Base-by-base conservation (phyloP, 2,797 vertebrate species). In the Pampus argenteus region DNA sequence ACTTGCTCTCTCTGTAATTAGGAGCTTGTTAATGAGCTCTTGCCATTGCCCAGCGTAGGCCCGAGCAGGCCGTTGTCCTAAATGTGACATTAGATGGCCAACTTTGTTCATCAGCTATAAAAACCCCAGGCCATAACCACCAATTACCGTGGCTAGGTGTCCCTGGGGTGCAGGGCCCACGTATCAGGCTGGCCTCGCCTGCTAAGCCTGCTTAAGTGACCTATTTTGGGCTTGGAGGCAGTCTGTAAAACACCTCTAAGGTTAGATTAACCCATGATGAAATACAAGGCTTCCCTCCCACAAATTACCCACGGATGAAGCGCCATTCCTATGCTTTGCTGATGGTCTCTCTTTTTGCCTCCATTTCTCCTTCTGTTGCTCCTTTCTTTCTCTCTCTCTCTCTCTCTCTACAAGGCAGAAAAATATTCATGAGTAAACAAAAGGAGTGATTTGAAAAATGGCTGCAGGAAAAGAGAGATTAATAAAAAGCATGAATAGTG, bases 361-460 rank as follows among this genome's bases (percentile, higher is more conserved):
- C 17, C 9, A 3, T 28, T 42, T 22, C 17, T 6, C 42, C 17
- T 62, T 23, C 26, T 6, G 20, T 71, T 22, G 17, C 13, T 11
- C 22, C 31, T 36, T 23, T 26, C 48, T 9, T 34, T 9, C 48
- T 36, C 22, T 36, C 54, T n/a, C 59, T 38, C 40, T 42, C 58
- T 47, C 44, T 64, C 70, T 69, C 67, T 82, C 86, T 74, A 89
- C 79, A 80, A 86, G 78, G 79, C 88, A 85, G 86, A 81, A 84
- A 94, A 93, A 93, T 93, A 94, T 94, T 94, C 92, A 94, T 93
- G 90, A 94, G 92, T 93, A 95, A 95, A 94, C 93, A 94, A 94
- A 94, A 90, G 86, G 79, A 90, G 87, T 87, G 86, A 93, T 94
- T 93, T 93, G 85, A 92, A 93, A 93, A 92, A 94, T 91, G 82